Percentiles rank a stretch among this genome's conserved stretches.
Conservation (phyloP, 2,888 invertebrate genomes). For the Desoria tigrina region DNA sequence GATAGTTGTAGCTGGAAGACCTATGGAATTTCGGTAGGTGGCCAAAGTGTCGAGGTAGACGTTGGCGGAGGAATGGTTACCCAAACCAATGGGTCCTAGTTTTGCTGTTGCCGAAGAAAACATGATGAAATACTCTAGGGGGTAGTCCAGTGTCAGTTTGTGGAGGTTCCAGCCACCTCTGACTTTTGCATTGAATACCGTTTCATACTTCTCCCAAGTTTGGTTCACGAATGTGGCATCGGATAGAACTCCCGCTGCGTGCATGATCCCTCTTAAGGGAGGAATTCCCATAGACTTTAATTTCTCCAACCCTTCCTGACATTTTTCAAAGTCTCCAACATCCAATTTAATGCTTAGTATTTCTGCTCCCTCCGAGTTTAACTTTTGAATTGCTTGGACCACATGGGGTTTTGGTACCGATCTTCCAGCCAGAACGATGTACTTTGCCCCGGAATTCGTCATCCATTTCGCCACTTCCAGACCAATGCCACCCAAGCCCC, state of each 20-base stretch:
- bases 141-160: slow-evolving; percentile 9
- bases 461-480: slow-evolving; percentile 31
- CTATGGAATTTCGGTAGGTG: slow-evolving; percentile 11
- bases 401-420: background rate
- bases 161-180: slow-evolving; percentile 25
- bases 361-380: background rate
- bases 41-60: slow-evolving; percentile 23
- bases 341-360: background rate
- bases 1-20: slow-evolving; percentile 22
- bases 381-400: background rate
- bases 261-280: slow-evolving; percentile 25
- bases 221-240: slow-evolving; percentile 22
- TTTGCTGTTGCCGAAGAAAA: slow-evolving; percentile 14
- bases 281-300: slow-evolving; percentile 13
- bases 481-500: slow-evolving; percentile 34
- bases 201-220: slow-evolving; percentile 20
- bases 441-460: slow-evolving; percentile 14
- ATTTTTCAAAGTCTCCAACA: slow-evolving; percentile 1
- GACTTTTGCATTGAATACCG: slow-evolving; percentile 21
- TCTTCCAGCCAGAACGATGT: slow-evolving; percentile 15
- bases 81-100: slow-evolving; percentile 16
- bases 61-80: slow-evolving; percentile 24
- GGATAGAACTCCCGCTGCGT: slow-evolving; percentile 26
- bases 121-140: slow-evolving; percentile 28
- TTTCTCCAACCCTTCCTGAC: background rate